Evolutionary conservation across 1,140 invertebrate genomes (phyloP), one percentile per base, ranked within the genome.

Genomic region (Mesaphorura yosii): DNA sequence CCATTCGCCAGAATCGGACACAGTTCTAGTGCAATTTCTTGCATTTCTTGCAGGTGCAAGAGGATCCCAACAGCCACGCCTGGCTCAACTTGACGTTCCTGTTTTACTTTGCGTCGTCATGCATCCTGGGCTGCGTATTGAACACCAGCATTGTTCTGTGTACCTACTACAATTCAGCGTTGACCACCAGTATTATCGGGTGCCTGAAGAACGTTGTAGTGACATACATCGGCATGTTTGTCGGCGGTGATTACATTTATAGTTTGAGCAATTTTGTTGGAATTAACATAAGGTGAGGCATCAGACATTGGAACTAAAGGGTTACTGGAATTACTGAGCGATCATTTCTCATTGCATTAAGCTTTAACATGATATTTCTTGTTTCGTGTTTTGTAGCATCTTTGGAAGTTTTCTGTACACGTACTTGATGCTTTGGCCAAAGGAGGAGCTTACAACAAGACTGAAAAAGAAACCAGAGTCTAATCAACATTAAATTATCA

Each of bases 101-200:
- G 22, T 42, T 80, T 3, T 84, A 90, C 65, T 98, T 98, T 69
- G 53, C 83, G 1, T 66, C 91, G 51, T 96, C 92, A 0, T 98
- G 93, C 71, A 70, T 94, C 1, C 95, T 98, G 88, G 95, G 95
- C 0, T 98, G 97, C 69, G 73, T 98, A 20, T 72, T 99, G 14
- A 89, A 87, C 38, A 98, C 96, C 67, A 89, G 89, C 66, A 87
- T 93, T 14, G 84, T 98, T 62, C 71, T 98, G 29, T 98, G 95
- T 72, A 98, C 93, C 0, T 78, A 86, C 62, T 82, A 89, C 67
- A 99, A 98, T 73, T 97, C 93, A 49, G 92, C 95, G n/a, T 73
- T 99, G 34, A 98, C 95, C 0, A 99, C 95, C 17, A 97, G 93
- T 7, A 96, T 98, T 57, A 89, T 98, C 58, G 95, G 95, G 1